A percentile compares a stretch with the other conserved stretches of the same genome.
phyloP scores from a whole-genome alignment of 2,888 invertebrate species.

The Leptinotarsa tumamoca region DNA sequence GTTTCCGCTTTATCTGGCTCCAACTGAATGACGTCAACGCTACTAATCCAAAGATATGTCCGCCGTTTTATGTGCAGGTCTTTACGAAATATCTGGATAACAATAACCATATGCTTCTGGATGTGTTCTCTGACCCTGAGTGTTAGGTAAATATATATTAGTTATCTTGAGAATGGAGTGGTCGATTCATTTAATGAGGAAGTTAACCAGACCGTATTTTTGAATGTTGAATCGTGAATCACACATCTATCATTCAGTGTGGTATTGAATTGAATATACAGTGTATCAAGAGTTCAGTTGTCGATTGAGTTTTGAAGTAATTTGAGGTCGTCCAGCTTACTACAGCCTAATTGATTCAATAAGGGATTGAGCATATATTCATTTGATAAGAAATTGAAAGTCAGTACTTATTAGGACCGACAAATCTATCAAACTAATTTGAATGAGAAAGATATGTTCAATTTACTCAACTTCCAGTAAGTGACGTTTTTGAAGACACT shows the following conservation, averaged over 20 bases:
- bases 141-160: slow-evolving; percentile 61
- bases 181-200: slow-evolving; percentile 2
- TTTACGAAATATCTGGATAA: slow-evolving; percentile 62
- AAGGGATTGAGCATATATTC: no score
- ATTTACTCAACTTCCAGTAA: no score
- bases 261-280: neutral
- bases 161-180: neutral
- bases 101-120: slow-evolving; percentile 64
- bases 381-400: no score
- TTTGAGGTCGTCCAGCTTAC: no score
- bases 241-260: neutral
- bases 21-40: slow-evolving; percentile 25
- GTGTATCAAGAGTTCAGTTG: neutral
- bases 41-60: slow-evolving; percentile 51
- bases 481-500: no score
- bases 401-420: no score
- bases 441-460: no score
- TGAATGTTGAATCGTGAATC: neutral
- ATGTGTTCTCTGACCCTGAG: slow-evolving; percentile 62
- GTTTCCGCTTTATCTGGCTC: slow-evolving; percentile 24
- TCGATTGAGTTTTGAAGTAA: neutral
- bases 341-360: no score
- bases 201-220: neutral
- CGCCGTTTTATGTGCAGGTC: slow-evolving; percentile 62
- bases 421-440: no score